Evolutionary conservation across 2,888 invertebrate species (phyloP), one percentile per base, ranked within the genome.

Genomic region (Papilio protenor): DNA sequence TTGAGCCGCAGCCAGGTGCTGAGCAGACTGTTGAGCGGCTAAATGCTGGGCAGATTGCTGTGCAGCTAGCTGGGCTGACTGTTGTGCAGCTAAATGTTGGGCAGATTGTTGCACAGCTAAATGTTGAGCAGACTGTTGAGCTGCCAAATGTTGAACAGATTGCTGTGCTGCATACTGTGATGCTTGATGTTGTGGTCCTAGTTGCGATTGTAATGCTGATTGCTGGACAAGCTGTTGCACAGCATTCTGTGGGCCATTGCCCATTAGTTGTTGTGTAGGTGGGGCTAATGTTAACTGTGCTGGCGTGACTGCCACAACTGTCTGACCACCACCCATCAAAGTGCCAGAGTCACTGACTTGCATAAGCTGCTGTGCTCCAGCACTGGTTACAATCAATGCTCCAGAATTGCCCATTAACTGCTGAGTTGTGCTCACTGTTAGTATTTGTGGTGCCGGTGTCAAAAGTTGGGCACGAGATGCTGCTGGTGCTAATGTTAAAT

Each of bases 341-440:
- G 92, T 94, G 5, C 94, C 94, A 21, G 94, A 94, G 83, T 94
- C 94, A 88, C 94, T 94, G 21, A 94, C 94, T 90, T 94, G 94
- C 94, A 94, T 94, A 8, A 94, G 82, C 84, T 94, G 94, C 80
- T 94, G 94, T 2, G 92, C 94, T 78, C 94, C 94, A 80, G 94
- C 94, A 89, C 94, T 94, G 52, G 94, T 94, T 5, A 94, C 94
- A 82, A 94, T 94, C 40, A 94, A 86, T 18, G 94, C 89, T 69
- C 94, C 94, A 75, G 94, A 94, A 82, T 94, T 94, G 1, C 94
- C 94, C 78, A 94, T 88, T 27, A 94, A 87, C 81, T 94, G 94
- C 82, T 94, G 94, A 79, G 94, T 94, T 74, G 94, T 94, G 82
- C 94, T 94, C 11, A 94, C 94, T 78, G 94, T 93, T 2, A 94